Base-by-base conservation (phyloP, 2,888 invertebrate genomes). In the Patella pellucida region DNA sequence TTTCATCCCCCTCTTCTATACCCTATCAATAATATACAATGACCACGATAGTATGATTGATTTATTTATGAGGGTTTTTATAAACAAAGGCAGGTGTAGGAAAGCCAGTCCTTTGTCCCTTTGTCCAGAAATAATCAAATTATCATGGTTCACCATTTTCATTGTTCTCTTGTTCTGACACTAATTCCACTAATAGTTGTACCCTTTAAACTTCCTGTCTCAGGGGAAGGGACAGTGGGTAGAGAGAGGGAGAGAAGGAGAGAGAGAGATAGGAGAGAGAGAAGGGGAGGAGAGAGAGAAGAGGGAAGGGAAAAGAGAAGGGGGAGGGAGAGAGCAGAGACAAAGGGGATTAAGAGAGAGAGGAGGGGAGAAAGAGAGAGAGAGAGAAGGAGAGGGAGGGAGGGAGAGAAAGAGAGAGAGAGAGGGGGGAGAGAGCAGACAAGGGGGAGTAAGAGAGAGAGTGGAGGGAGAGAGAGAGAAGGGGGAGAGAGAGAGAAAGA, bases 211-310 rank as follows among this genome's bases (percentile, higher is more conserved):
- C 9, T 15, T 27, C 27, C 68, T 68, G 23, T 68, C 68, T 31
- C 68, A 70, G 70, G 50, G 70, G 56, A 19, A 19, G 56, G 15
- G 16, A n/a, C n/a, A n/a, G n/a, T n/a, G n/a, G n/a, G n/a, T n/a
- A n/a, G n/a, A n/a, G n/a, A n/a, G n/a, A n/a, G n/a, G n/a, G n/a
- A n/a, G 56, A 14, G 56, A 56, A 14, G 56, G 56, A n/a, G 56
- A n/a, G 52, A 71, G 71, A 15, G 12, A 27, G 54, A 1, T n/a
- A n/a, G n/a, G n/a, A n/a, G n/a, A n/a, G n/a, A n/a, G n/a, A n/a
- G n/a, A 23, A 15, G 15, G 23, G n/a, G 54, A 54, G n/a, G 9
- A 56, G 54, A 52, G 14, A 52, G 52, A 15, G 52, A 52, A n/a
- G n/a, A n/a, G 23, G 12, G 51, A 7, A 54, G 23, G 71, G n/a